Percentiles rank a stretch among this genome's conserved stretches.
Conservation (phyloP, 2,888 invertebrate species). For the Agrilus cyanescens region DNA sequence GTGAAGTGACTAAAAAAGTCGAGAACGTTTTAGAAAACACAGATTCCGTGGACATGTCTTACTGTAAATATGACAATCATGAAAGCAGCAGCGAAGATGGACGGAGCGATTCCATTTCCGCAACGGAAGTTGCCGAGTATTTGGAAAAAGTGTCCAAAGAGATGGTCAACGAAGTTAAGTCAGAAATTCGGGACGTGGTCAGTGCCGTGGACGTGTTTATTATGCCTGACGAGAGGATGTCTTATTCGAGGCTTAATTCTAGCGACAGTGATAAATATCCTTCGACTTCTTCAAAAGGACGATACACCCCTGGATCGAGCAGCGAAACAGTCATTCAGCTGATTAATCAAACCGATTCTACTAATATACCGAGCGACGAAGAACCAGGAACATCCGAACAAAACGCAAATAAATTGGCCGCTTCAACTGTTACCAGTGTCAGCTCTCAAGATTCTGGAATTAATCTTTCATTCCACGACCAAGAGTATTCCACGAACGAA, state of each 20-base stretch:
- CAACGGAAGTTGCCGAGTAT: slow-evolving; percentile 65
- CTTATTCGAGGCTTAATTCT: slow-evolving; percentile 27
- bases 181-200: slow-evolving; percentile 62
- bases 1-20: slow-evolving; percentile 68
- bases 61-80: slow-evolving; percentile 28
- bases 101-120: slow-evolving; percentile 57
- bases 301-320: slow-evolving; percentile 29
- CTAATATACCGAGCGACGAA: slow-evolving; percentile 48
- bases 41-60: slow-evolving; percentile 41
- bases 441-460: slow-evolving; percentile 72
- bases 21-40: slow-evolving; percentile 66
- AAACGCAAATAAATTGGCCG: slow-evolving; percentile 43
- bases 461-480: slow-evolving; percentile 60
- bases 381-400: slow-evolving; percentile 30
- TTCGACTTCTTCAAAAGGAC: slow-evolving; percentile 19
- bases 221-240: slow-evolving; percentile 30
- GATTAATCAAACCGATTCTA: slow-evolving; percentile 42
- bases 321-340: slow-evolving; percentile 29
- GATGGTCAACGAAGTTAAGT: slow-evolving; percentile 69
- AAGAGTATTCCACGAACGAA: slow-evolving; percentile 34
- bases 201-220: slow-evolving; percentile 55
- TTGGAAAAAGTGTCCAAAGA: slow-evolving; percentile 65
- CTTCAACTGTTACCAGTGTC: slow-evolving; percentile 55
- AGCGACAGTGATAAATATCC: slow-evolving; percentile 24
- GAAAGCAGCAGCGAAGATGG: slow-evolving; percentile 47